Percentiles rank a stretch among this genome's conserved stretches.
Conservation (phyloP, 2,888 invertebrate genomes). For the Patella caerulea region DNA sequence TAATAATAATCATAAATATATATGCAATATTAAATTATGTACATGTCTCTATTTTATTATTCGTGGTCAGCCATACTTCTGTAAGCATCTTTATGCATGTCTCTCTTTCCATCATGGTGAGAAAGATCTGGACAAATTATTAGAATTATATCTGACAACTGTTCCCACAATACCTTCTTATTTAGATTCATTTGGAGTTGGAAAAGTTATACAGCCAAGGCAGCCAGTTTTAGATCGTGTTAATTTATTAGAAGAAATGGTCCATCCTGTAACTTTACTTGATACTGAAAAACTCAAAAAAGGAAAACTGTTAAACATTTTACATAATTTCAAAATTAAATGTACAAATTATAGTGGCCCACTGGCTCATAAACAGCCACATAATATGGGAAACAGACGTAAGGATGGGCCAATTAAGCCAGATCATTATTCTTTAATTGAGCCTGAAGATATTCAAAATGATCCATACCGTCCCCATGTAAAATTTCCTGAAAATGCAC, state of each 20-base stretch:
- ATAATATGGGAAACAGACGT: neutral
- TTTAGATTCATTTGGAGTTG: neutral
- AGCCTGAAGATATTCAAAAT: neutral
- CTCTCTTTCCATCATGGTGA: neutral
- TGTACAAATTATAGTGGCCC: neutral
- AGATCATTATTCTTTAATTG: neutral
- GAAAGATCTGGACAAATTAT: neutral
- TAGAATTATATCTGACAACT: neutral
- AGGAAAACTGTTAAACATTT: neutral
- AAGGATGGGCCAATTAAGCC: neutral
- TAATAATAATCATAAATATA: neutral
- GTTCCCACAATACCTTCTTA: neutral
- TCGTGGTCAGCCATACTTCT: neutral
- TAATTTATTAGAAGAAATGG: neutral
- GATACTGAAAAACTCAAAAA: neutral
- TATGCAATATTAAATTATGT: conserved; percentile 2
- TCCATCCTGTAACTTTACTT: neutral
- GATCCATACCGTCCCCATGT: neutral
- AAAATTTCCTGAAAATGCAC: neutral
- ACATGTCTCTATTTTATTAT: no score
- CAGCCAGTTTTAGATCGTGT: neutral
- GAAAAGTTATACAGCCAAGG: neutral
- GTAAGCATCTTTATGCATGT: neutral
- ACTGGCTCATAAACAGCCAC: neutral
- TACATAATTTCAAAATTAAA: neutral